These are phyloP conservation scores for Anabas testudineus DNA, from an alignment of 2,797 vertebrate species.

Conservation along the genomic window DNA sequence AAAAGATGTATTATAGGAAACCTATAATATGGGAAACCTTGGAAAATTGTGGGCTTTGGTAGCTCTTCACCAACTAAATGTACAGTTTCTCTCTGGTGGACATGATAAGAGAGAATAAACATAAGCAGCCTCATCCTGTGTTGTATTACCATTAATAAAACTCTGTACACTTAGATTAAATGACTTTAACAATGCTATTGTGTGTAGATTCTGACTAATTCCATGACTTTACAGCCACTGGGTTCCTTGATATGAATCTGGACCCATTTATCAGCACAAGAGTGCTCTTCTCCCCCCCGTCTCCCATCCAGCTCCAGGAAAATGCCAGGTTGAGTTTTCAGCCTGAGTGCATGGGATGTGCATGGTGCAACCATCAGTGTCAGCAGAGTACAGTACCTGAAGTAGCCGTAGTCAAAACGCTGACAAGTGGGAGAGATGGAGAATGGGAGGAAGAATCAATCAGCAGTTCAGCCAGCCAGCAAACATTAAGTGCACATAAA, in stretches of 20 bases:
- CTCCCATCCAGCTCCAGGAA: constrained; percentile 72
- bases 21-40: too few species aligned
- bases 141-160: too few species aligned
- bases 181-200: too few species aligned
- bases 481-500: constrained; percentile 41
- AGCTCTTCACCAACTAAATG: too few species aligned
- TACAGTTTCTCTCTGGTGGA: too few species aligned
- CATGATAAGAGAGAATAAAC: too few species aligned
- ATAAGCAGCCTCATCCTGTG: too few species aligned
- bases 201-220: too few species aligned
- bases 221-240: constrained; percentile 44
- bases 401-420: constrained; percentile 61
- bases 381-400: constrained; percentile 75
- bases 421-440: constrained; percentile 66
- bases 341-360: constrained; percentile 77
- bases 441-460: constrained; percentile 49
- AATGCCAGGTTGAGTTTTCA: constrained; percentile 81
- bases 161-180: too few species aligned
- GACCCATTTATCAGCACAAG: constrained; percentile 60
- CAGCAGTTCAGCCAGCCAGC: constrained; percentile 32
- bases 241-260: constrained; percentile 50
- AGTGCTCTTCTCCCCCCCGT: constrained; percentile 47
- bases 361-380: constrained; percentile 71
- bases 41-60: too few species aligned
- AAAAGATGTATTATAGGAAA: too few species aligned